Conservation (phyloP, 2,888 invertebrate species). For the Orgyia antiqua region DNA sequence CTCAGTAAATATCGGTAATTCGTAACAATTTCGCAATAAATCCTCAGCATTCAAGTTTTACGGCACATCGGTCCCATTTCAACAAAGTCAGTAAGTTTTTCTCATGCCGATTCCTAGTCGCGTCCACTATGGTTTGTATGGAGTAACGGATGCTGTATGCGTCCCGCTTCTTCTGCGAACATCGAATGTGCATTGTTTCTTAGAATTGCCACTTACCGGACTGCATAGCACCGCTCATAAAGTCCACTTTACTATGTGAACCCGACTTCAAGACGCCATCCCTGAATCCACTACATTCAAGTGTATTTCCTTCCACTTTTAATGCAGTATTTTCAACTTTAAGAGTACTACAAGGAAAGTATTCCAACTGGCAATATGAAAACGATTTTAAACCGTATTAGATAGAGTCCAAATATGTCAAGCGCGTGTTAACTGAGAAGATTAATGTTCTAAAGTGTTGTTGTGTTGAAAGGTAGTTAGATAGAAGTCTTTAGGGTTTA, state of each 20-base stretch:
- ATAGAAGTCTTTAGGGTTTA: conserved; percentile 42
- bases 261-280: conserved; percentile 48
- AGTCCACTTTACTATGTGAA: conserved; percentile 45
- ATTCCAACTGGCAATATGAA: conserved; percentile 36
- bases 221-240: conserved; percentile 54
- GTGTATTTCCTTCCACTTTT: conserved; percentile 50
- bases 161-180: conserved; percentile 70
- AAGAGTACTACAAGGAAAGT: conserved; percentile 27
- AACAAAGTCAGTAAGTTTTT: conserved; percentile 69
- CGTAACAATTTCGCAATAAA: conserved; percentile 66
- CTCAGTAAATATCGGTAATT: conserved; percentile 53
- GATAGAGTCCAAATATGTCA: conserved; percentile 47
- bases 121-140: conserved; percentile 48
- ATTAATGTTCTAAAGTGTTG: conserved; percentile 52
- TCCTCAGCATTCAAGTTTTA: conserved; percentile 45
- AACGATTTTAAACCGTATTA: conserved; percentile 48
- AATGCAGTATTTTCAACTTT: conserved; percentile 49
- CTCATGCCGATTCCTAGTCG: conserved; percentile 64
- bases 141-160: conserved; percentile 56
- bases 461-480: conserved; percentile 42
- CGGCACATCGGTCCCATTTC: conserved; percentile 57
- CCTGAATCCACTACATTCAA: conserved; percentile 46
- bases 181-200: conserved; percentile 66
- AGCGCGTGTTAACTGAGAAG: conserved; percentile 36
- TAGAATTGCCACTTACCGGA: conserved; percentile 57